Base-by-base conservation (phyloP, 2,113 vertebrate species). In the Maccullochella peelii region DNA sequence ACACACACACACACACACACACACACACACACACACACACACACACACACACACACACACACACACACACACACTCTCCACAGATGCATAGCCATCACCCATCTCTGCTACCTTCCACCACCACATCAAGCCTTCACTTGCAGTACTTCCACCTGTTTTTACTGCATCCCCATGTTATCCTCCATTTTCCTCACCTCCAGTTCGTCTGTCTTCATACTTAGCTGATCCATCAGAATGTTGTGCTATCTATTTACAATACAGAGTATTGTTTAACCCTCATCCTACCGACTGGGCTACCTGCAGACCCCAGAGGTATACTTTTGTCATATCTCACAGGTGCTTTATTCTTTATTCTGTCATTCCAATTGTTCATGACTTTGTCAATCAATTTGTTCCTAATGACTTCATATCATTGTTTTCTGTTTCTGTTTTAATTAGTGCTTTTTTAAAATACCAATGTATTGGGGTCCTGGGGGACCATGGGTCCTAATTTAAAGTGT, bases 101-200 rank as follows among this genome's bases (percentile, higher is more conserved):
- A 74, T 62, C 58, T 67, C 42, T 69, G 30, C 49, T 72, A 6
- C 62, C 42, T 70, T 79, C 59, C 44, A 72, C 57, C 44, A 72
- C 57, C 42, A 72, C 50, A 71, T 59, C 10, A 44, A 30, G 25
- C 54, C 20, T 77, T 67, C 23, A 8, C 20, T 67, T 76, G 42
- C 47, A 57, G 33, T 25, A 42, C 30, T 40, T 77, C 30, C 23
- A 58, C 50, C 25, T 74, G 50, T 71, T 80, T 72, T 59, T 20
- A 9, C n/a, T 55, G 14, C 58, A 33, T n/a, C 4, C 16, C 44
- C 12, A 14, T 33, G 49, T 68, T 73, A 44, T 58, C 33, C 33
- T 33, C 33, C 33, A 33, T 33, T 4, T 33, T 33, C 33, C 5
- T 33, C 58, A 30, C 30, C 4, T 21, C 44, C 16, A 14, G 1